These are phyloP conservation scores for Podarcis raffonei DNA, from an alignment of 2,113 vertebrate species.

Conservation along the genomic window DNA sequence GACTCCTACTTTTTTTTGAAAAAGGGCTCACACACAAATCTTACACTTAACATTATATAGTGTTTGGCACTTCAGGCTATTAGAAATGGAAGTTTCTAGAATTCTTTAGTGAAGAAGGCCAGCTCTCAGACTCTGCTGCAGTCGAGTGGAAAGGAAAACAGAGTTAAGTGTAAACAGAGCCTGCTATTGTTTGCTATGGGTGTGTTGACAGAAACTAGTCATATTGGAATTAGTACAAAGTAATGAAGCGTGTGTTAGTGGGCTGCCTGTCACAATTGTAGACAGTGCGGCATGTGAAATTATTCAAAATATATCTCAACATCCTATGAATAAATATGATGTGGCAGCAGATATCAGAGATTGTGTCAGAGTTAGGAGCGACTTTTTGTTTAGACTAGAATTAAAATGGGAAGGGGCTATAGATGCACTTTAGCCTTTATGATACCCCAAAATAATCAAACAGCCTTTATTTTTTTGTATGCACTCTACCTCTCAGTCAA, in stretches of 20 bases:
- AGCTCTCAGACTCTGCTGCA: neutral
- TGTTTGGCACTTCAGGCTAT: neutral
- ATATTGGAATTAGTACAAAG: slow-evolving; percentile 55
- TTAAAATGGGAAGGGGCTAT: slow-evolving; percentile 38
- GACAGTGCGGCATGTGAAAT: slow-evolving; percentile 65
- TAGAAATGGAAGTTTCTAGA: neutral
- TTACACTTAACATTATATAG: neutral
- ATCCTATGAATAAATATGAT: slow-evolving; percentile 64
- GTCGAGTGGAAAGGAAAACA: slow-evolving; percentile 49
- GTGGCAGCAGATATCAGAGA: slow-evolving; percentile 48
- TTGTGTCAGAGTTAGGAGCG: slow-evolving; percentile 42
- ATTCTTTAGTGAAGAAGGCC: neutral
- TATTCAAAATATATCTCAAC: slow-evolving; percentile 63
- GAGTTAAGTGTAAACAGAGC: slow-evolving; percentile 40
- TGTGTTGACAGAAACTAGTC: slow-evolving; percentile 61
- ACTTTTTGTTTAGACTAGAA: slow-evolving; percentile 42
- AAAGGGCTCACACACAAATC: neutral
- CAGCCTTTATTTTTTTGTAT: slow-evolving; percentile 17
- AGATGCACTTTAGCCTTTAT: slow-evolving; percentile 36
- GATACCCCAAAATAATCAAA: slow-evolving; percentile 33
- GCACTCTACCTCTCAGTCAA: neutral
- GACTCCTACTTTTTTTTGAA: neutral
- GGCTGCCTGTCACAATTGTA: slow-evolving; percentile 68
- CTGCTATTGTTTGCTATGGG: slow-evolving; percentile 41
- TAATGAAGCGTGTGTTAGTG: slow-evolving; percentile 66